Base-by-base conservation (phyloP, 2,888 invertebrate species). In the Chrysina gloriosa region DNA sequence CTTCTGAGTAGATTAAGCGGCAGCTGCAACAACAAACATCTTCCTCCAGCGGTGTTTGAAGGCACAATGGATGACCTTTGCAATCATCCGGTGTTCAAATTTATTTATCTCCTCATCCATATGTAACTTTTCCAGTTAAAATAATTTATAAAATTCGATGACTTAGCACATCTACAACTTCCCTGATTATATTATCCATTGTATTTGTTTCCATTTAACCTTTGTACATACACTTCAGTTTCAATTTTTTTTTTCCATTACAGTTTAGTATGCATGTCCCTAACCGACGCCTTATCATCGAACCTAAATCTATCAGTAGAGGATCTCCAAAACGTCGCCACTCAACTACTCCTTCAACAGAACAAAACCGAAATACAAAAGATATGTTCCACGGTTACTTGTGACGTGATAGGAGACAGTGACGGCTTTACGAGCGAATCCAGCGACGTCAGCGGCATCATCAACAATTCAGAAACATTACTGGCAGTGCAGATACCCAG, bases 221-320 rank as follows among this genome's bases (percentile, higher is more conserved):
- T n/a, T n/a, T n/a, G n/a, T n/a, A n/a, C n/a, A n/a, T n/a, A n/a
- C n/a, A n/a, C n/a, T n/a, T n/a, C n/a, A n/a, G n/a, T n/a, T n/a
- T n/a, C n/a, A n/a, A n/a, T n/a, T 21, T 2, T 21, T 45, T 19
- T 21, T 21, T 45, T 4, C 16, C 2, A 52, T 82, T 83, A 69
- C 72, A 85, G 85, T 47, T 75, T 85, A 66, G 80, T 84, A 39
- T 84, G 84, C 75, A 81, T 85, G 79, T 82, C 84, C 2, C 71
- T 85, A 67, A 84, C 81, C 67, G 85, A 85, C 76, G 84, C 84
- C 6, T 71, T 84, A 70, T 80, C 83, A 29, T 80, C 83, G 52
- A 81, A 84, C 72, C 76, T 84, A 68, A 84, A 84, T 75, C 74
- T 85, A 48, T 84, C 84, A 14, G 83, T 81, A 29, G 84, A 85